phyloP scores from a whole-genome alignment of 1,140 invertebrate genomes.

The Tetraneura akinire region DNA sequence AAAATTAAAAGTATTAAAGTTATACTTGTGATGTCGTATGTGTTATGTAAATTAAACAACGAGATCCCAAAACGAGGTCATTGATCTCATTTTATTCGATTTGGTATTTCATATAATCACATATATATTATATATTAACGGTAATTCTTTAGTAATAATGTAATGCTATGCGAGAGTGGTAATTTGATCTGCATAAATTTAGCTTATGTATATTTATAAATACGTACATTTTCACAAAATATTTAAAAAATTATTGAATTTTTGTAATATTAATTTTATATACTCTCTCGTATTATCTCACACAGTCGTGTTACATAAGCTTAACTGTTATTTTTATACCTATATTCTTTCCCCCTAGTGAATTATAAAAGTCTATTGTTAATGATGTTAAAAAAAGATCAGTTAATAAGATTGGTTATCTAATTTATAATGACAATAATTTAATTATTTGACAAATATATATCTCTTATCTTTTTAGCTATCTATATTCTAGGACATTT shows the following conservation, averaged over 20 bases:
- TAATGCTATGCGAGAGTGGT: too few species aligned
- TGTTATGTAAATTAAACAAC: slow-evolving; percentile 9
- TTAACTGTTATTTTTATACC: too few species aligned
- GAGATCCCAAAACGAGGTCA: slow-evolving; percentile 9
- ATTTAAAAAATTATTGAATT: background rate
- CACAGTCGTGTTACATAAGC: too few species aligned
- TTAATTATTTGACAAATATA: background rate
- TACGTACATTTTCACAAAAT: background rate
- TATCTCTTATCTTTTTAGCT: too few species aligned
- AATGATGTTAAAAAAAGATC: too few species aligned
- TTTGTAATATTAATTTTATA: slow-evolving; percentile 9
- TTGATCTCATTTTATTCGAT: slow-evolving; percentile 14
- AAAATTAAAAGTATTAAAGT: background rate
- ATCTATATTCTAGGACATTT: background rate
- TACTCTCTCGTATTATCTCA: too few species aligned
- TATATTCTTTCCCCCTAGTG: too few species aligned
- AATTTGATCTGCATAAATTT: too few species aligned
- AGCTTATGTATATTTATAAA: background rate
- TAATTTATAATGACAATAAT: background rate
- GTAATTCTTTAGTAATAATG: background rate
- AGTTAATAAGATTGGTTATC: too few species aligned
- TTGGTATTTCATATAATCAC: too few species aligned
- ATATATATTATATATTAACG: slow-evolving; percentile 15
- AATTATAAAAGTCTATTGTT: too few species aligned
- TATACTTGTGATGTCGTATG: background rate